phyloP scores from a whole-genome alignment of 2,113 vertebrate species.

The Gorilla gorilla region DNA sequence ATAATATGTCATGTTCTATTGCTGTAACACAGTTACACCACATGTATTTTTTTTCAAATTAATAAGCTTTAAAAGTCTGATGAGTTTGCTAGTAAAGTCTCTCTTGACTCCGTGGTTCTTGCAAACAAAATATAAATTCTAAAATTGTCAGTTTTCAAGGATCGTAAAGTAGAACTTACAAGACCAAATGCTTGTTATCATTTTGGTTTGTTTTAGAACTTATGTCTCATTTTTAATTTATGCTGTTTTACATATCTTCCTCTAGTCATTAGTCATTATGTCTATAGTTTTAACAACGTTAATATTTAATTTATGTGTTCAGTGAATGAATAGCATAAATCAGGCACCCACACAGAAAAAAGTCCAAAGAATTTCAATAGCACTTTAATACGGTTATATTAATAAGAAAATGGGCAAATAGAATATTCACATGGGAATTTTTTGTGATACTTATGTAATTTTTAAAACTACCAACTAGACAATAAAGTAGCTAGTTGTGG shows the following conservation, averaged over 20 bases:
- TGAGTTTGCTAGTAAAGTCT: neutral
- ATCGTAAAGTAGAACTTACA: conserved; percentile 2
- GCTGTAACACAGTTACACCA: neutral
- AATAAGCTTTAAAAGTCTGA: neutral
- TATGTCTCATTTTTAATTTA: conserved; percentile 7
- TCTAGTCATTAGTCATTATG: conserved; percentile 44
- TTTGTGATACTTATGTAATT: neutral
- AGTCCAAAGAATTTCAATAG: neutral
- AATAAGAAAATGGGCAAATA: neutral
- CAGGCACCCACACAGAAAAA: neutral
- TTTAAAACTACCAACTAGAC: neutral
- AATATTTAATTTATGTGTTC: conserved; percentile 59
- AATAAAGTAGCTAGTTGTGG: neutral
- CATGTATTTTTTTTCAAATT: neutral
- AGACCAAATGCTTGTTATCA: neutral
- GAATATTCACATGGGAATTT: neutral
- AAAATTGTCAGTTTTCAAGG: neutral
- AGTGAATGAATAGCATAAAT: conserved; percentile 46
- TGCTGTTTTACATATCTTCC: conserved; percentile 44
- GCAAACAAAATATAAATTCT: conserved; percentile 25
- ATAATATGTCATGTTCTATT: neutral
- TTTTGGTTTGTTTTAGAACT: conserved; percentile 55
- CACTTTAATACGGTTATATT: neutral
- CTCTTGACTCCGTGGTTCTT: neutral
- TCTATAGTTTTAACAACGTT: conserved; percentile 63